Conservation (phyloP, 1,140 invertebrate species). For the Lepidurus arcticus region DNA sequence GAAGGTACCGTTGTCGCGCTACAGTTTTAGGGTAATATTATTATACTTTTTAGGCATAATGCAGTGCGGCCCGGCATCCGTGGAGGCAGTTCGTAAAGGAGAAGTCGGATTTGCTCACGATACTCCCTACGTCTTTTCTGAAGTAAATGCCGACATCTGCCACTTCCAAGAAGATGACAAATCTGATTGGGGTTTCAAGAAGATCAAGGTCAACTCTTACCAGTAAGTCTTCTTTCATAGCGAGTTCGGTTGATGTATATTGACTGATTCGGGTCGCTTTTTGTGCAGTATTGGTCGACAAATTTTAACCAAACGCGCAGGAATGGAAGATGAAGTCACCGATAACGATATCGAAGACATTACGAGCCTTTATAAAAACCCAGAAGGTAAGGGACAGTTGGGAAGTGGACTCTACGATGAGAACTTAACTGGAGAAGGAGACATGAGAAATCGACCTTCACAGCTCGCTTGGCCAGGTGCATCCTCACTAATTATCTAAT, state of each 20-base stretch:
- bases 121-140: slow-evolving; percentile 50
- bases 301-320: slow-evolving; percentile 49
- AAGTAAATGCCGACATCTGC: slow-evolving; percentile 53
- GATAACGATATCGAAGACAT: slow-evolving; percentile 46
- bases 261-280: slow-evolving; percentile 26
- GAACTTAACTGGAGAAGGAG: slow-evolving; percentile 39
- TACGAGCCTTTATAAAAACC: slow-evolving; percentile 48
- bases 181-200: slow-evolving; percentile 40
- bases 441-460: neutral
- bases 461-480: slow-evolving; percentile 12
- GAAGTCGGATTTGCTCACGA: slow-evolving; percentile 50
- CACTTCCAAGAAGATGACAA: slow-evolving; percentile 40
- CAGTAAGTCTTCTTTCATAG: neutral
- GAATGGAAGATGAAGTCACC: slow-evolving; percentile 40
- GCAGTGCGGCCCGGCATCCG: slow-evolving; percentile 50
- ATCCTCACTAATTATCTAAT: neutral
- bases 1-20: slow-evolving; percentile 40
- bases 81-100: slow-evolving; percentile 50
- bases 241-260: slow-evolving; percentile 2
- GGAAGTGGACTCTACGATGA: slow-evolving; percentile 54
- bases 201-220: slow-evolving; percentile 39
- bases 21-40: neutral
- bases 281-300: slow-evolving; percentile 45
- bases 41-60: slow-evolving; percentile 36
- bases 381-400: slow-evolving; percentile 33